Conservation (phyloP, 2,888 invertebrate species). For the Eristalinus sepulchralis region DNA sequence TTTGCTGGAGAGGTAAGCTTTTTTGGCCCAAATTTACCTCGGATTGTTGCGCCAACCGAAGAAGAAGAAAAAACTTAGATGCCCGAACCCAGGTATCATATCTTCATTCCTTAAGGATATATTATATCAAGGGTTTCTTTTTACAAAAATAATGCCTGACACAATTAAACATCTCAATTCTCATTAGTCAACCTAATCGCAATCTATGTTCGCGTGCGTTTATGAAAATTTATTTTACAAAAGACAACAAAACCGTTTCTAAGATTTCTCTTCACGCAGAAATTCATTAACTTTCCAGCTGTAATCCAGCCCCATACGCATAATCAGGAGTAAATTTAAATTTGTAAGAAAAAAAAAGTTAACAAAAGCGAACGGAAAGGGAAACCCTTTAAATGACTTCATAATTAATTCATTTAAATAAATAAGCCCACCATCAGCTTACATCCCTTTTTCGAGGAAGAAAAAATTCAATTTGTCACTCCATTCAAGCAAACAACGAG, state of each 20-base stretch:
- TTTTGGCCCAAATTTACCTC: too few species aligned
- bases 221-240: background rate
- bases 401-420: constrained; percentile 22
- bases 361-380: background rate
- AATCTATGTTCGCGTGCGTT: background rate
- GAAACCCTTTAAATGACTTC: constrained; percentile 3
- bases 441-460: background rate
- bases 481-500: constrained; percentile 21
- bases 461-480: constrained; percentile 30
- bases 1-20: too few species aligned
- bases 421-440: constrained; percentile 11
- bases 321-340: background rate
- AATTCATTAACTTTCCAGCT: background rate
- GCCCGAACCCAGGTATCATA: too few species aligned
- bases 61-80: too few species aligned
- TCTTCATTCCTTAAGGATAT: too few species aligned
- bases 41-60: too few species aligned
- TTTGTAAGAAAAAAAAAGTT: background rate
- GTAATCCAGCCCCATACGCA: background rate
- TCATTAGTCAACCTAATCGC: background rate
- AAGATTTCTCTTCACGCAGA: background rate
- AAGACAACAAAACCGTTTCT: background rate
- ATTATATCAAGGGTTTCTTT: too few species aligned
- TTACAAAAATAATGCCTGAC: too few species aligned
- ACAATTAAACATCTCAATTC: background rate